phyloP scores from a whole-genome alignment of 2,113 vertebrate genomes.

The Varanus salvator region DNA sequence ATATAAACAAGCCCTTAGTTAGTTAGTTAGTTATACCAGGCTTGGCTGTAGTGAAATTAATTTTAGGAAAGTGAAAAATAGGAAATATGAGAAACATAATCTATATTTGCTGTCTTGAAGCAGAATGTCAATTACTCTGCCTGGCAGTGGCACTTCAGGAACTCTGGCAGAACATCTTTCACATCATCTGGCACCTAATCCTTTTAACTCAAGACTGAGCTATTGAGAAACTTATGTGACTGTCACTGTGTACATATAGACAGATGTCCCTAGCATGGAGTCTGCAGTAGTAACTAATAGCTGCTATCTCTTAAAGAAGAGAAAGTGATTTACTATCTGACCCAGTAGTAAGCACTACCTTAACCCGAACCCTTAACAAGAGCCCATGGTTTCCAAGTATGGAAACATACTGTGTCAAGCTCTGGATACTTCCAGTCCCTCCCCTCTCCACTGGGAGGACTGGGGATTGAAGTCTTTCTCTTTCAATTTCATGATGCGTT shows the following conservation, averaged over 20 bases:
- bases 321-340: constrained; percentile 20
- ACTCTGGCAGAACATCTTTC: background rate
- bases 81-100: background rate
- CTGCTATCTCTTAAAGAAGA: constrained; percentile 42
- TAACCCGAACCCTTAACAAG: background rate
- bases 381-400: background rate
- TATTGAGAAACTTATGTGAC: background rate
- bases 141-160: background rate
- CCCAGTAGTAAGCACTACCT: background rate
- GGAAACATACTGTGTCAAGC: background rate
- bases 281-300: background rate
- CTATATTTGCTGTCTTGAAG: background rate
- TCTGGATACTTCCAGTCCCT: background rate
- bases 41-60: no score
- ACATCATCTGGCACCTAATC: background rate
- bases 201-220: background rate
- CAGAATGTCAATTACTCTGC: background rate
- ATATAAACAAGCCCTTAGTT: constrained; percentile 6
- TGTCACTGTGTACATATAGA: background rate
- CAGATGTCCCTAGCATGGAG: no score
- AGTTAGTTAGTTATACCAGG: no score
- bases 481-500: no score
- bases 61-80: background rate
- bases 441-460: background rate
- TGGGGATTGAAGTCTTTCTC: background rate